These are phyloP conservation scores for Morone saxatilis DNA, from an alignment of 2,113 vertebrate species.

Conservation along the genomic window DNA sequence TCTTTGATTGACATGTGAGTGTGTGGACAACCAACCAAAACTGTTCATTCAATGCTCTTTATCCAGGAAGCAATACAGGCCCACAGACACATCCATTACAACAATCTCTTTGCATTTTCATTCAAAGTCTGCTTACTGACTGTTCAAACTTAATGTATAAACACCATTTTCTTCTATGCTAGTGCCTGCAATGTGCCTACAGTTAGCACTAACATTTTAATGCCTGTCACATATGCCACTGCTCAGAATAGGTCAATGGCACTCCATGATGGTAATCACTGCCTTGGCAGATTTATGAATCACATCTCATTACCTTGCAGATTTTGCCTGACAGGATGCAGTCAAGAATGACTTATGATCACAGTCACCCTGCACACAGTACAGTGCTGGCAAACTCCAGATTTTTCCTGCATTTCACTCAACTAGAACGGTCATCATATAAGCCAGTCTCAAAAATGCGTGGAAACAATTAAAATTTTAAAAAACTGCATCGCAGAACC, in stretches of 20 bases:
- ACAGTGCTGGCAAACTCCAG: not conserved
- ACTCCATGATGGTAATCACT: slow-evolving; percentile 23
- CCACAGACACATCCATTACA: not conserved
- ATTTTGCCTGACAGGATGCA: slow-evolving; percentile 6
- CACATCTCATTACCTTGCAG: slow-evolving; percentile 12
- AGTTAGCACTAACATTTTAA: slow-evolving; percentile 9
- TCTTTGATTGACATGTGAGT: not conserved
- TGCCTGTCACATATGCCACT: slow-evolving; percentile 11
- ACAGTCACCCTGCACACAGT: not conserved
- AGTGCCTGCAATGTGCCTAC: not conserved
- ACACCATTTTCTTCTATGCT: not conserved
- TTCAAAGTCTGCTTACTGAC: not conserved
- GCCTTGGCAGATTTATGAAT: slow-evolving; percentile 28
- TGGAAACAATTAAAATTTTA: too few relatives aligned
- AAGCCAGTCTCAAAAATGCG: too few relatives aligned
- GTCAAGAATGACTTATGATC: not conserved
- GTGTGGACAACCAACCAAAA: not conserved
- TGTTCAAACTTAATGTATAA: not conserved
- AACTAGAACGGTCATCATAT: not conserved
- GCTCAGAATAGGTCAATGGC: slow-evolving; percentile 22
- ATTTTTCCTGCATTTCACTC: not conserved
- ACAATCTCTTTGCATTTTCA: not conserved
- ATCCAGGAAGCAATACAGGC: not conserved
- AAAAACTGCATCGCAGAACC: too few relatives aligned
- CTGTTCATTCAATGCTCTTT: not conserved